These are phyloP conservation scores for Cepaea nemoralis DNA, from an alignment of 1,140 invertebrate genomes.

Conservation along the genomic window DNA sequence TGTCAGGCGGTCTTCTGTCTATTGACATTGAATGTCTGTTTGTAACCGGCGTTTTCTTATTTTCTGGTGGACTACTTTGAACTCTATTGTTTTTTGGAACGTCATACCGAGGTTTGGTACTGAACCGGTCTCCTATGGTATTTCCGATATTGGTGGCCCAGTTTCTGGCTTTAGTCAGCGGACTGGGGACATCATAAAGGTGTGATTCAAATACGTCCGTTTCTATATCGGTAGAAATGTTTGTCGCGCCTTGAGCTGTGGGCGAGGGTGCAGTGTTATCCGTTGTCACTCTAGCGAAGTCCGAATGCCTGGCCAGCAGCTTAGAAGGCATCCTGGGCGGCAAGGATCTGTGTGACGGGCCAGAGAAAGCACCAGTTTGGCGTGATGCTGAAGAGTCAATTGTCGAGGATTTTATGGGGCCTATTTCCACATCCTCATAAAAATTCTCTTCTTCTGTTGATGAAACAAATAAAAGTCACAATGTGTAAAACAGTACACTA, in stretches of 20 bases:
- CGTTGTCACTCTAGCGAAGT: not conserved
- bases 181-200: not conserved
- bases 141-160: slow-evolving; percentile 25
- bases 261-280: not conserved
- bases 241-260: not conserved
- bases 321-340: not conserved
- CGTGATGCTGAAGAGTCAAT: not conserved
- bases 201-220: not conserved
- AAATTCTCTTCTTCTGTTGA: slow-evolving; percentile 25
- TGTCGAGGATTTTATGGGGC: slow-evolving; percentile 23
- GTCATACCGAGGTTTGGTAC: not conserved
- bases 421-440: slow-evolving; percentile 38
- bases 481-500: no score
- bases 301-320: not conserved
- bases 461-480: not conserved
- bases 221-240: not conserved
- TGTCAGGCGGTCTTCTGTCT: not conserved
- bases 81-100: not conserved
- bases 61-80: not conserved
- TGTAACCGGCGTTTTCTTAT: not conserved
- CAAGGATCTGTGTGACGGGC: slow-evolving; percentile 18
- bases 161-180: slow-evolving; percentile 17
- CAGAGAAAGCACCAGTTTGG: slow-evolving; percentile 11
- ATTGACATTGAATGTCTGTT: not conserved
- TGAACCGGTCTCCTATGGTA: not conserved